A percentile compares a stretch with the other conserved stretches of the same genome.
These are phyloP conservation scores for Epirrita christyi DNA, from an alignment of 2,888 invertebrate species.

Conservation along the genomic window DNA sequence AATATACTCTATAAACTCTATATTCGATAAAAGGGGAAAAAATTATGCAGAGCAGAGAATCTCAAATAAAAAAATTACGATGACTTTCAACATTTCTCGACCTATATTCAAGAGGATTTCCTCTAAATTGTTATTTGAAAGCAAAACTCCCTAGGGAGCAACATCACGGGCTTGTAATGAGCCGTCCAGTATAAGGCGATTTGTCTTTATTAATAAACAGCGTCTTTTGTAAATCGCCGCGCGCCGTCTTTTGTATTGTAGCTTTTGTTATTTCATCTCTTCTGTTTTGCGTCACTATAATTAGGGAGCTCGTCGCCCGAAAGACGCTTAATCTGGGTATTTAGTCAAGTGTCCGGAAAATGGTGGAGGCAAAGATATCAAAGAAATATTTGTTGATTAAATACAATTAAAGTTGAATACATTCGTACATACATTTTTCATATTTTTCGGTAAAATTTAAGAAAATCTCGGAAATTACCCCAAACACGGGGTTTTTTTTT, in stretches of 20 bases:
- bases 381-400: neutral
- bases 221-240: conserved; percentile 39
- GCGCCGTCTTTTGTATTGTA: conserved; percentile 25
- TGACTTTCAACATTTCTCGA: too few relatives aligned
- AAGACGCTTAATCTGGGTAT: neutral
- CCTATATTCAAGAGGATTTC: too few relatives aligned
- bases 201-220: conserved; percentile 49
- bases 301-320: neutral
- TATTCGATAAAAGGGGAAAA: too few relatives aligned
- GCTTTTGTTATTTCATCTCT: conserved; percentile 5
- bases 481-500: too few relatives aligned
- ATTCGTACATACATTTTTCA: too few relatives aligned
- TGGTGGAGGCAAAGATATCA: neutral
- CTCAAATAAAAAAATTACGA: too few relatives aligned
- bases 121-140: conserved; percentile 34
- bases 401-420: too few relatives aligned
- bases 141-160: conserved; percentile 43
- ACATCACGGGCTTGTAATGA: conserved; percentile 50
- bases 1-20: too few relatives aligned
- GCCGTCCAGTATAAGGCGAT: conserved; percentile 58
- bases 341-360: too few relatives aligned
- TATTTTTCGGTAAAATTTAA: too few relatives aligned
- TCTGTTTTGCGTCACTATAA: conserved; percentile 10
- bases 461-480: too few relatives aligned
- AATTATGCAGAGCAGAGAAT: too few relatives aligned